Evolutionary conservation across 2,113 vertebrate species (phyloP).

Genomic region (Rhabdomys dilectus): DNA sequence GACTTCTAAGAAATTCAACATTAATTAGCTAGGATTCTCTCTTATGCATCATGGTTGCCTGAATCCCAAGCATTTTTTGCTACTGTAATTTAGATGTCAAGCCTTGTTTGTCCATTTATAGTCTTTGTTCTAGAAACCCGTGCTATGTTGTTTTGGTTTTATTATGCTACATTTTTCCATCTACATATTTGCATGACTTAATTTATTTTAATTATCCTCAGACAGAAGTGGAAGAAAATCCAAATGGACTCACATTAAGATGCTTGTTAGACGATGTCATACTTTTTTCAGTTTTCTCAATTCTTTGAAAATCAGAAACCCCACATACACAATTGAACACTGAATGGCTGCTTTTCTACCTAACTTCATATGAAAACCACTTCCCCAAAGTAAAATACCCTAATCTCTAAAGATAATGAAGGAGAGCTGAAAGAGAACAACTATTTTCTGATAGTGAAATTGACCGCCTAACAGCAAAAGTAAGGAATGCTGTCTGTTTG

Average conservation of each 20-base stretch:
- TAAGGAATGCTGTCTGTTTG: background rate
- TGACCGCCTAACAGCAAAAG: background rate
- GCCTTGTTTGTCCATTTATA: background rate
- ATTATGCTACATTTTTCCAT: background rate
- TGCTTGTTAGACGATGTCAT: background rate
- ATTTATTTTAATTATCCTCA: conserved; percentile 54
- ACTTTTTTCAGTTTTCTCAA: background rate
- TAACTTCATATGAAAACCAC: background rate
- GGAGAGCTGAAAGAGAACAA: background rate
- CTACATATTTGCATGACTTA: background rate
- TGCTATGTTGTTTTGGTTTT: conserved; percentile 35
- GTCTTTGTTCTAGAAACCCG: background rate
- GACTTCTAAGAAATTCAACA: background rate
- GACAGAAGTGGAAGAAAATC: background rate
- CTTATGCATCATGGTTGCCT: background rate
- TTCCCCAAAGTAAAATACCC: background rate
- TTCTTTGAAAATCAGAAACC: background rate
- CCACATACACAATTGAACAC: background rate
- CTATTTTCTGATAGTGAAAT: background rate
- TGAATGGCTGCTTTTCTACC: background rate
- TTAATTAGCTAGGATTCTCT: background rate
- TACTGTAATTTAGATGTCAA: conserved; percentile 3
- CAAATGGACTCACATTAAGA: background rate
- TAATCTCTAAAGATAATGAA: background rate
- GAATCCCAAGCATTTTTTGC: background rate